Conservation (phyloP, 2,797 vertebrate species). For the Enteromius treurensis region DNA sequence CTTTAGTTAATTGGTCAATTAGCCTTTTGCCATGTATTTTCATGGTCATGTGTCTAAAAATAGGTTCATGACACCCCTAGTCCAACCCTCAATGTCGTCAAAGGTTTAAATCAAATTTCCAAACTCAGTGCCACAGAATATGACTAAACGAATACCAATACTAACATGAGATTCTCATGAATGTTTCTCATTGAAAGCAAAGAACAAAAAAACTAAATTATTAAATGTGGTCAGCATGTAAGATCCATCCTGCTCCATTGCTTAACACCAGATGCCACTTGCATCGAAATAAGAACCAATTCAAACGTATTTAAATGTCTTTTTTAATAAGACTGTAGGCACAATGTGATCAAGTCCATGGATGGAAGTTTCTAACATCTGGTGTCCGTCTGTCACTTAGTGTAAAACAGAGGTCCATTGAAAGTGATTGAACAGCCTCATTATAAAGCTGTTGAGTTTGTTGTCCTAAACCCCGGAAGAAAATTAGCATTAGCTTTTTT, state of each 20-base stretch:
- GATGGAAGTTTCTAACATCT: slow-evolving; percentile 25
- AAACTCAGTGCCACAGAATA: slow-evolving; percentile 11
- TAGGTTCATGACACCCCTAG: neutral
- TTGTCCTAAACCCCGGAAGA: neutral
- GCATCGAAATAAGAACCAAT: slow-evolving; percentile 5
- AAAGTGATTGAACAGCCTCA: neutral
- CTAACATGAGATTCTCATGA: slow-evolving; percentile 57
- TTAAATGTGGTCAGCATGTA: slow-evolving; percentile 8
- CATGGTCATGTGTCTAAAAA: slow-evolving; percentile 13
- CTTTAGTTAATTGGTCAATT: neutral
- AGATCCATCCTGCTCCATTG: neutral
- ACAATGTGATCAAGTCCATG: neutral
- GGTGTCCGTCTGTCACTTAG: slow-evolving; percentile 28
- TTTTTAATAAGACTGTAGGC: neutral
- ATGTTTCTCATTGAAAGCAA: slow-evolving; percentile 53
- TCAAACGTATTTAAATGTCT: neutral
- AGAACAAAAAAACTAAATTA: slow-evolving; percentile 10
- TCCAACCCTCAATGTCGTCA: neutral
- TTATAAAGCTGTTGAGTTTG: slow-evolving; percentile 1
- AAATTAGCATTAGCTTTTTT: neutral
- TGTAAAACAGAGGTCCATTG: neutral
- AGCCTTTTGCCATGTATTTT: neutral
- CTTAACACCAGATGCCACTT: slow-evolving; percentile 8
- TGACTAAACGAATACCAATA: slow-evolving; percentile 17
- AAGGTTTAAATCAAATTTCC: slow-evolving; percentile 19